Evolutionary conservation across 2,113 vertebrate species (phyloP).

Genomic region (Edolisoma coerulescens): DNA sequence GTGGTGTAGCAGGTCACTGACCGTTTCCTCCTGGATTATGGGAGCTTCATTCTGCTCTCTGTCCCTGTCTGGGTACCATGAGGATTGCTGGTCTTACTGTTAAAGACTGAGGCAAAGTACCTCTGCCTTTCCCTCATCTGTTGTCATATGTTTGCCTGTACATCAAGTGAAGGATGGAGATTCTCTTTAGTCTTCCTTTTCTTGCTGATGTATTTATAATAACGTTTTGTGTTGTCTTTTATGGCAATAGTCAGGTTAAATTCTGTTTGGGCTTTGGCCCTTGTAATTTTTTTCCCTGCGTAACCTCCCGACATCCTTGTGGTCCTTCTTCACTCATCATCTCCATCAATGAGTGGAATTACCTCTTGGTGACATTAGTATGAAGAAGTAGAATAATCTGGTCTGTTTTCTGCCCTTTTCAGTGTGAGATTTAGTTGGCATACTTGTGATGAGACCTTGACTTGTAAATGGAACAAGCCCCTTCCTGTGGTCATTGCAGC

Average conservation of each 20-base stretch:
- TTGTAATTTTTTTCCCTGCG: not conserved
- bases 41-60: not conserved
- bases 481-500: rapidly evolving
- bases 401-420: not conserved
- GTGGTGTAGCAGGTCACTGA: not conserved
- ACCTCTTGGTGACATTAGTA: not conserved
- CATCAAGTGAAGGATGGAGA: not conserved
- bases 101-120: not conserved
- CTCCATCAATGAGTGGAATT: not conserved
- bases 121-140: not conserved
- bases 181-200: not conserved
- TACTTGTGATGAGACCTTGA: not conserved
- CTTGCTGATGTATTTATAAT: not conserved
- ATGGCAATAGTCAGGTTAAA: not conserved
- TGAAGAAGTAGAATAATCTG: not conserved
- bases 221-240: not conserved
- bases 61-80: not conserved
- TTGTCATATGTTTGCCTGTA: not conserved
- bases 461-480: not conserved
- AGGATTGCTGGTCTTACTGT: not conserved
- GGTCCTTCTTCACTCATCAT: not conserved
- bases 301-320: not conserved
- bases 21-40: not conserved
- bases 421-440: not conserved
- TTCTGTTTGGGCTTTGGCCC: not conserved